Evolutionary conservation across 1,140 invertebrate species (phyloP), one percentile per base, ranked within the genome.

Genomic region (Pomacea maculata): DNA sequence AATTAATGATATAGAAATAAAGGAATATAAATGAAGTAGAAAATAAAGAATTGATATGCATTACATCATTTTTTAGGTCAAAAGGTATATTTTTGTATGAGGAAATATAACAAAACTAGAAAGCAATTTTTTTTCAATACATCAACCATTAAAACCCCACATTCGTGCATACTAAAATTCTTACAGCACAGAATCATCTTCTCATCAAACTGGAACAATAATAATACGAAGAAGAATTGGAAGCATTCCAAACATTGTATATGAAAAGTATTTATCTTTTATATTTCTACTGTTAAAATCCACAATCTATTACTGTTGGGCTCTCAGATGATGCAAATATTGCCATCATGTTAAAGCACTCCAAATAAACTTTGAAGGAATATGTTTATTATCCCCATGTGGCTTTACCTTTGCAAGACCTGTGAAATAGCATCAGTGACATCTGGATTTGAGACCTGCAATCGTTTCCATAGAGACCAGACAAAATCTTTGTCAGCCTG

Each of bases 401-500:
- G 3, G 11, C 57, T 70, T 80, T 82, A 91, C 90, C 90, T 89
- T 75, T 91, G 89, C 21, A 90, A 86, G 61, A 91, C 90, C 34
- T 90, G 80, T 52, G 87, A 86, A 12, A 91, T 86, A 29, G 91
- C 89, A 79, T 91, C 85, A 14, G 91, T 90, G 14, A 91, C 83
- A 86, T 91, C 89, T 71, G 91, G 91, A 72, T 88, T 89, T 11
- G 90, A 87, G 0, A 90, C 89, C 78, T 91, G 91, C 21, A 91
- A 82, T 74, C 88, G 87, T 80, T 91, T 91, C 91, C 91, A 91
- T 68, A 91, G 79, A 15, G 91, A 91, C 91, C 91, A 91, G 1
- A 91, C 91, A 91, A 91, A 91, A 63, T 91, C 90, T 82, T 91
- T 91, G 80, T 91, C 91, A 81, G 89, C 88, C 89, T 91, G 80